Conservation (phyloP, 1,140 invertebrate genomes). For the Halictus rubicundus region DNA sequence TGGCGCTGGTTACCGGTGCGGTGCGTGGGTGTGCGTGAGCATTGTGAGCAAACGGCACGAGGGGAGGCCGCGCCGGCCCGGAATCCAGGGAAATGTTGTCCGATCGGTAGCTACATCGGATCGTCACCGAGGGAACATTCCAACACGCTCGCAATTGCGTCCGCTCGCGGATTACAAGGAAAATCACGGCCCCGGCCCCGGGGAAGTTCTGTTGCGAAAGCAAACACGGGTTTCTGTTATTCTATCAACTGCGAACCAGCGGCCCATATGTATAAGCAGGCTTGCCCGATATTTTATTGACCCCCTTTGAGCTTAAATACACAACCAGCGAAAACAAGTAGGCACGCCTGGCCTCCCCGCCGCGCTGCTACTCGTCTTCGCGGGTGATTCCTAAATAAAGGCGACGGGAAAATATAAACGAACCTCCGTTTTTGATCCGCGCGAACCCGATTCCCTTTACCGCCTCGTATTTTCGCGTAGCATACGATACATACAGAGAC, state of each 20-base stretch:
- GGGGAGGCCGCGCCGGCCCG: not conserved
- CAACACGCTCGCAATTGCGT: constrained; percentile 44
- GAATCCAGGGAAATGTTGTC: constrained; percentile 34
- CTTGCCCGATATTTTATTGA: constrained; percentile 59
- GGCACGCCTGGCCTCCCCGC: not conserved
- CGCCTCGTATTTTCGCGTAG: too few relatives aligned
- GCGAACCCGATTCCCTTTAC: too few relatives aligned
- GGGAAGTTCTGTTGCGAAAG: constrained; percentile 58
- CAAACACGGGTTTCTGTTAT: constrained; percentile 67
- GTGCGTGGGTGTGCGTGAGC: not conserved
- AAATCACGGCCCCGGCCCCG: constrained; percentile 54
- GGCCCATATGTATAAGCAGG: constrained; percentile 55
- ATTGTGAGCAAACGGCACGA: not conserved
- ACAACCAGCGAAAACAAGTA: constrained; percentile 28
- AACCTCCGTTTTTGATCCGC: too few relatives aligned
- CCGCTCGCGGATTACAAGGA: constrained; percentile 58
- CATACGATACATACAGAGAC: too few relatives aligned
- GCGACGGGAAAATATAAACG: not conserved
- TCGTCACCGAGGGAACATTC: constrained; percentile 53
- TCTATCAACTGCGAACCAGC: constrained; percentile 59
- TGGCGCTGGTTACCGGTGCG: constrained; percentile 2
- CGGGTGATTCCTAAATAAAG: not conserved
- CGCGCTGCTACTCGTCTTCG: not conserved
- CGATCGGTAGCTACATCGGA: constrained; percentile 43
- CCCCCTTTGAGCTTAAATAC: constrained; percentile 38